phyloP scores from a whole-genome alignment of 2,888 invertebrate species.

The Arctia plantaginis region DNA sequence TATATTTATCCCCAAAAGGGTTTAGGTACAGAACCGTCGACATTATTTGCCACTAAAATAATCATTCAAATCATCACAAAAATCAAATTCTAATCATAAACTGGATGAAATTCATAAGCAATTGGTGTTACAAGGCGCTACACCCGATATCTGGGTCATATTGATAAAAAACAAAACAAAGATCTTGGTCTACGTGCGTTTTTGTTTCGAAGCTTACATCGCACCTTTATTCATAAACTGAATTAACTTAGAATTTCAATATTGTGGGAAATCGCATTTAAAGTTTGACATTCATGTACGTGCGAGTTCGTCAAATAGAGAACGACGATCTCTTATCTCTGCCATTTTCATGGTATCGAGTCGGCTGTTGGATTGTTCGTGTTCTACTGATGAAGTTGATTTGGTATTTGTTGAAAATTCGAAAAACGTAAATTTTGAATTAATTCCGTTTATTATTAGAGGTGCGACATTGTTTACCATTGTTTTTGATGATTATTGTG shows the following conservation, averaged over 20 bases:
- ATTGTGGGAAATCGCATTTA: no score
- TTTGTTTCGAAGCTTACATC: not conserved
- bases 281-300: no score
- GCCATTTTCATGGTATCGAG: no score
- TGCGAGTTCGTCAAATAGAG: no score
- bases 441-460: no score
- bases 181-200: not conserved
- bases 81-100: not conserved
- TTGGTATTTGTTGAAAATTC: no score
- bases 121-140: constrained; percentile 4
- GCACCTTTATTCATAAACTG: no score
- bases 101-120: not conserved
- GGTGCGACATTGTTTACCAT: not conserved
- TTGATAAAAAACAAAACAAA: constrained; percentile 17
- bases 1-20: not conserved
- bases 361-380: no score
- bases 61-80: not conserved
- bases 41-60: not conserved
- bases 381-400: no score
- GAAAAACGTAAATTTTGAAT: no score
- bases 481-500: not conserved
- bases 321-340: no score
- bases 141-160: constrained; percentile 16
- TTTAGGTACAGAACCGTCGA: not conserved
- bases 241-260: no score